Evolutionary conservation across 1,140 invertebrate genomes (phyloP).

Genomic region (Drosophila neocordata): DNA sequence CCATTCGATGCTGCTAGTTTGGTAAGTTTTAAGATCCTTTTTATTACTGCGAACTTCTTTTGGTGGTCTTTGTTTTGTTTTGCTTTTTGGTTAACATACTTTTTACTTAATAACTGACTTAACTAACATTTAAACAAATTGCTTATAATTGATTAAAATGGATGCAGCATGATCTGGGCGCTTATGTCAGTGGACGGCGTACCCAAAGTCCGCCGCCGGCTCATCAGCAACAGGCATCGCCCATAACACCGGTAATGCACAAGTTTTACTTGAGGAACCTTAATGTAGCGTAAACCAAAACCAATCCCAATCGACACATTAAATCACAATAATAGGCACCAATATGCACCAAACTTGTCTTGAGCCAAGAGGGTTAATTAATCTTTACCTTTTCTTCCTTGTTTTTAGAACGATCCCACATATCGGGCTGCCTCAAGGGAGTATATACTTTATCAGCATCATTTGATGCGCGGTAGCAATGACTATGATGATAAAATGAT

Average conservation of each 20-base stretch:
- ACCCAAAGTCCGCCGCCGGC: slow-evolving; percentile 90
- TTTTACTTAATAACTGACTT: slow-evolving; percentile 25
- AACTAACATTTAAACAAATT: slow-evolving; percentile 34
- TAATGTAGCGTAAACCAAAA: slow-evolving; percentile 74
- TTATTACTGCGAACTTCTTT: not conserved
- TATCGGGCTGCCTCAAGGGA: slow-evolving; percentile 79
- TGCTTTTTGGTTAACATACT: not conserved
- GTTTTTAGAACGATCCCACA: slow-evolving; percentile 86
- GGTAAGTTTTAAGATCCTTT: slow-evolving; percentile 85
- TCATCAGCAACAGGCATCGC: slow-evolving; percentile 90
- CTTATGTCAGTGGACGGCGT: slow-evolving; percentile 76
- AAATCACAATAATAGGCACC: not conserved
- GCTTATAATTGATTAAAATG: slow-evolving; percentile 34
- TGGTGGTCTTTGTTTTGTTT: not conserved
- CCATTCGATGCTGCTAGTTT: slow-evolving; percentile 86
- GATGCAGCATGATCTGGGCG: slow-evolving; percentile 84
- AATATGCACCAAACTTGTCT: no score
- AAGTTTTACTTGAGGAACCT: slow-evolving; percentile 74
- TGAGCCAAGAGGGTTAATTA: not conserved
- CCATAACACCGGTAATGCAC: slow-evolving; percentile 88
- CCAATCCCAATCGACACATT: not conserved
- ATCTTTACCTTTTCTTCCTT: not conserved
- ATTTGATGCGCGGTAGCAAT: slow-evolving; percentile 84
- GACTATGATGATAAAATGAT: slow-evolving; percentile 83
- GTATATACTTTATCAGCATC: slow-evolving; percentile 88